Conservation (phyloP, 2,113 vertebrate genomes). For the Astur gentilis region DNA sequence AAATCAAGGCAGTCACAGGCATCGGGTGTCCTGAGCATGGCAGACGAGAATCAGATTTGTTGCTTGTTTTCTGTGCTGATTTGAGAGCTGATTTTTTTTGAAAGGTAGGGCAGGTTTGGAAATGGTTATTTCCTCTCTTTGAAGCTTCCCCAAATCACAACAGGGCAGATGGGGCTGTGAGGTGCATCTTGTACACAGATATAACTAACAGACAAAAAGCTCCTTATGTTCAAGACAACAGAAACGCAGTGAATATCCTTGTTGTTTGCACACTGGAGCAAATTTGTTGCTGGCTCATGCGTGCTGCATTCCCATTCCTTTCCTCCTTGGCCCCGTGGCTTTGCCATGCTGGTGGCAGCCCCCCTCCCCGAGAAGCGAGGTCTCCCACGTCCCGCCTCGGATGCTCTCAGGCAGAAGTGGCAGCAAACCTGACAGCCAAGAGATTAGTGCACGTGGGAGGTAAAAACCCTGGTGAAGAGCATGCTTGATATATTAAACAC, state of each 20-base stretch:
- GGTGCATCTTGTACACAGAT: no score
- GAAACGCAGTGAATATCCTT: rapidly evolving
- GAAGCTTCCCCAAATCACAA: background rate
- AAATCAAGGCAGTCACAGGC: background rate
- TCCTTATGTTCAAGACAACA: background rate
- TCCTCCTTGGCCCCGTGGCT: background rate
- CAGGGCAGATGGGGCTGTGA: background rate
- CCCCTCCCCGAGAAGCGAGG: rapidly evolving
- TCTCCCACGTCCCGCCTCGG: background rate
- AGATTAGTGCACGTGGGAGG: background rate
- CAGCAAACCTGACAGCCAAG: background rate
- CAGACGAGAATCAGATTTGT: background rate
- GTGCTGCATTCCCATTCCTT: no score
- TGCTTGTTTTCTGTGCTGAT: background rate
- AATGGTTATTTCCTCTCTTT: background rate
- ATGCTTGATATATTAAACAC: background rate
- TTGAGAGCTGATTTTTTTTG: background rate
- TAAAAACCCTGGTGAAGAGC: background rate
- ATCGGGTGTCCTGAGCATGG: background rate
- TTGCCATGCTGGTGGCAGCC: background rate
- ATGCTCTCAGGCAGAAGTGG: background rate
- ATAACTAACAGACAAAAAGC: background rate
- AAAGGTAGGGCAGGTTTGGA: background rate
- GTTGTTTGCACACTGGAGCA: no score
- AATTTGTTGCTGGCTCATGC: rapidly evolving